Conservation (phyloP, 2,113 vertebrate genomes). For the Numenius arquata region DNA sequence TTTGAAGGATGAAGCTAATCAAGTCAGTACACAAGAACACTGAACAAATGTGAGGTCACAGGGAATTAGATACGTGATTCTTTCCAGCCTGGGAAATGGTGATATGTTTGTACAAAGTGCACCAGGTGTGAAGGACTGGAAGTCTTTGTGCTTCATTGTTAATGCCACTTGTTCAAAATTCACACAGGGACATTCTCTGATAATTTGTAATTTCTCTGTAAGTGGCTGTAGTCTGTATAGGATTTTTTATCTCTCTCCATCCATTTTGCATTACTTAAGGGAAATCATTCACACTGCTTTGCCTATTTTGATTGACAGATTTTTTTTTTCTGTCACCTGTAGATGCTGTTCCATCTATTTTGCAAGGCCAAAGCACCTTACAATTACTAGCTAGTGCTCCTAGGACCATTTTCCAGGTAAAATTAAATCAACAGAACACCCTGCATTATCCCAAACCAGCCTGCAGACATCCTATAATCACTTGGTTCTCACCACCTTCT, state of each 20-base stretch:
- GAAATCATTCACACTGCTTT: background rate
- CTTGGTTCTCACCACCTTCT: background rate
- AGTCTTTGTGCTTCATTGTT: background rate
- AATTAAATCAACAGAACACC: background rate
- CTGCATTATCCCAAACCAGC: background rate
- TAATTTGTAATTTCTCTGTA: background rate
- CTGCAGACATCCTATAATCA: background rate
- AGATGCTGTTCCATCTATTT: fast-evolving
- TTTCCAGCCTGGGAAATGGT: background rate
- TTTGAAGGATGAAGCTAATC: background rate
- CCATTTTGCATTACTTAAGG: background rate
- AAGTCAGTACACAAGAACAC: background rate
- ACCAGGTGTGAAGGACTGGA: background rate
- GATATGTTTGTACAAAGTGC: background rate
- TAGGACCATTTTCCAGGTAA: background rate
- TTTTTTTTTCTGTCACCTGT: background rate
- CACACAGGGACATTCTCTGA: background rate
- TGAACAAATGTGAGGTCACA: background rate
- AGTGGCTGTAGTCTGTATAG: background rate
- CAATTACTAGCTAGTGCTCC: background rate
- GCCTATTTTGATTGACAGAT: background rate
- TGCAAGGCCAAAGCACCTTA: background rate
- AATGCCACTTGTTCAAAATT: background rate
- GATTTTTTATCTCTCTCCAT: background rate
- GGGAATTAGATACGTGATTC: background rate